A percentile compares a stretch with the other conserved stretches of the same genome.
These are phyloP conservation scores for Cyclophora albipunctata DNA, from an alignment of 2,888 invertebrate species.

Conservation along the genomic window DNA sequence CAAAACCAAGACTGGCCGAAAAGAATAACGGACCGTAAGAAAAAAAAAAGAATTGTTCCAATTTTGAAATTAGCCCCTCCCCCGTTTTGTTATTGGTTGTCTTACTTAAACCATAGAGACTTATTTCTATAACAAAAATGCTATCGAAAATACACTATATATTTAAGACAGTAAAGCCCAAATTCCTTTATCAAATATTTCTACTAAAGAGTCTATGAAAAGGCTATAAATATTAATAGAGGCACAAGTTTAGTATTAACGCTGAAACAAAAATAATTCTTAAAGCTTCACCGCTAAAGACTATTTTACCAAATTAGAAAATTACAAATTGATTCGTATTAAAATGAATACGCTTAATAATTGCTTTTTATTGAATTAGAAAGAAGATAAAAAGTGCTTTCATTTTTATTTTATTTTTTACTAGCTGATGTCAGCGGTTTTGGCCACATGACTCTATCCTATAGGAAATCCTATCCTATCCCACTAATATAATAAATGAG, in stretches of 20 bases:
- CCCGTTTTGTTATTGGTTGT: conserved; percentile 61
- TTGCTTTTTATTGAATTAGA: neutral
- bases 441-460: too few species aligned
- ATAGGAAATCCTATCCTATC: too few species aligned
- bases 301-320: too few species aligned
- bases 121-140: conserved; percentile 11
- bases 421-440: too few species aligned
- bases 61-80: conserved; percentile 68
- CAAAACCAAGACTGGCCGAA: conserved; percentile 37
- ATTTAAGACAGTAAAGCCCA: neutral
- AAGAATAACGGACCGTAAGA: conserved; percentile 36
- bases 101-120: conserved; percentile 24
- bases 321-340: too few species aligned
- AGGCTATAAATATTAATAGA: conserved; percentile 3
- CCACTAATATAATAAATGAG: too few species aligned
- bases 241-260: too few species aligned
- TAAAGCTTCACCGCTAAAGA: too few species aligned
- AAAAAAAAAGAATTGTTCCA: conserved; percentile 53
- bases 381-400: neutral
- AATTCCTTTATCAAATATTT: neutral
- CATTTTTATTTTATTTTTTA: neutral
- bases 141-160: conserved; percentile 4
- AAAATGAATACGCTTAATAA: neutral
- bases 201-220: conserved; percentile 7
- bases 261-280: too few species aligned